Base-by-base conservation (phyloP, 2,113 vertebrate species). In the Jacana jacana region DNA sequence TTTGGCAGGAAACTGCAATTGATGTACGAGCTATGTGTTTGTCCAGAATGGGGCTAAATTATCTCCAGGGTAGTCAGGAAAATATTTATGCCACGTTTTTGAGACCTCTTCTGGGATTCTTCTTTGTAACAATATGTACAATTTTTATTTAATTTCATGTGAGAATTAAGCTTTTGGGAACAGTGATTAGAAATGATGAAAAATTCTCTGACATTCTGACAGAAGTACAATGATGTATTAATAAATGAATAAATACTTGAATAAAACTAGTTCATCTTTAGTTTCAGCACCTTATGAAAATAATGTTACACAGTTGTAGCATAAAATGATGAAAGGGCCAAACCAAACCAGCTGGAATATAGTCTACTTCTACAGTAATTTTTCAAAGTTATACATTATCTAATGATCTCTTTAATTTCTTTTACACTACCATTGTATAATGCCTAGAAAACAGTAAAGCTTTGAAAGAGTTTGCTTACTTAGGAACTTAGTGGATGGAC, bases 291-390 rank as follows among this genome's bases (percentile, higher is more conserved):
- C 20, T 39, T 69, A 35, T 69, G 6, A 55, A 85, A 81, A 18
- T 25, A 54, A n/a, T 54, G 2, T 48, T 54, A 35, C 9, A 6
- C 20, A 5, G 10, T 19, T 42, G 14, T 1, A 1, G 5, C 31
- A 37, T 11, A 63, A 81, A 84, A 85, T 15, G 7, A 57, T 42
- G 42, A 57, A 66, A 85, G 18, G n/a, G 6, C 6, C 11, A 52
- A 77, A 71, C 11, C 1, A 3, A 80, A 51, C 71, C 5, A 68
- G 8, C 5, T 5, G 7, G 20, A 24, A 78, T 52, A 54, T 49
- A 54, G 28, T 61, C 4, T 42, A 31, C 10, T 81, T 66, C 5
- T 58, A 9, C 35, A 57, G 33, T 42, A 16, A 15, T 1, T 63
- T 80, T 85, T 69, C 27, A 61, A 57, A 57, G 13, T 31, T n/a